Conservation (phyloP, 1,140 invertebrate species). For the Sarcophaga peregrina region DNA sequence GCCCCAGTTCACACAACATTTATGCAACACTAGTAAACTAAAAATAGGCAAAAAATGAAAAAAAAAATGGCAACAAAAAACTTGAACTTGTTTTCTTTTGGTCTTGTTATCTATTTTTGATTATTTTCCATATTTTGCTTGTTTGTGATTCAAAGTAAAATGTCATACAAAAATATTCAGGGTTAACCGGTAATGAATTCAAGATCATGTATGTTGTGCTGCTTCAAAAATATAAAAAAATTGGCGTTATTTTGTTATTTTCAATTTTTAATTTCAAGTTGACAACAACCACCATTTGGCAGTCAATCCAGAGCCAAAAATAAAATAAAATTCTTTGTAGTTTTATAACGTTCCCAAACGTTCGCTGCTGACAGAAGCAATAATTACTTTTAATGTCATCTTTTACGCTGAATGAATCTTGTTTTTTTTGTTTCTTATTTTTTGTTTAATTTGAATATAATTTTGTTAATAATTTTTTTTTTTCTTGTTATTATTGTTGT, state of each 20-base stretch:
- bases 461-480: background rate
- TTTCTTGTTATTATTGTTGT: background rate
- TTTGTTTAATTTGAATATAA: too few relatives aligned
- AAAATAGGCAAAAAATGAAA: background rate
- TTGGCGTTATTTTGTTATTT: background rate
- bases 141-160: background rate
- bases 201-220: slow-evolving; percentile 9
- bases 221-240: background rate
- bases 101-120: background rate
- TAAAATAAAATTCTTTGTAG: background rate
- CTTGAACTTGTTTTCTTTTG: background rate
- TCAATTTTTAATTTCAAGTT: background rate
- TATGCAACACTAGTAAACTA: background rate
- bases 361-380: too few relatives aligned
- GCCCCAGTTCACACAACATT: background rate
- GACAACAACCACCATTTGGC: background rate
- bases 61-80: background rate
- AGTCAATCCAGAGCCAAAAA: slow-evolving; percentile 8
- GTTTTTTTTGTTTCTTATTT: too few relatives aligned
- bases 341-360: background rate
- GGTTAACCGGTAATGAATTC: slow-evolving; percentile 21
- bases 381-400: background rate
- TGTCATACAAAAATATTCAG: background rate
- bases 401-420: background rate
- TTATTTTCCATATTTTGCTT: slow-evolving; percentile 1